Evolutionary conservation across 2,888 invertebrate genomes (phyloP).

Genomic region (Anodontia alba): DNA sequence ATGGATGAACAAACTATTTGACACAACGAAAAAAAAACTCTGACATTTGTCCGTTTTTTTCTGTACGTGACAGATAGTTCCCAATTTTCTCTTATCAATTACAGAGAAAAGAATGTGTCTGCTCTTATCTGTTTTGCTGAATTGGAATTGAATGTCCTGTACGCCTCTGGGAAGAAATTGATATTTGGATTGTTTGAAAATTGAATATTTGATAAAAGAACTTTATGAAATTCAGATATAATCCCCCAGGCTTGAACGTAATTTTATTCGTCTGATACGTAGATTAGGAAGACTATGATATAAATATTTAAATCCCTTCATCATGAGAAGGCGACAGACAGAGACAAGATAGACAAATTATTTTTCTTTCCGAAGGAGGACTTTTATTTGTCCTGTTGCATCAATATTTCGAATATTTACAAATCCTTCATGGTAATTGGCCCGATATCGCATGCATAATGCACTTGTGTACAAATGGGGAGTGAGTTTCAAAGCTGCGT

Average conservation of each 20-base stretch:
- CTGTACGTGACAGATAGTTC: slow-evolving; percentile 5
- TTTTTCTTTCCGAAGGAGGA: background rate
- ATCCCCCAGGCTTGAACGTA: slow-evolving; percentile 15
- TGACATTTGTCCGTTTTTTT: slow-evolving; percentile 10
- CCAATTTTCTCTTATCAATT: slow-evolving; percentile 1
- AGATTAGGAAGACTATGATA: background rate
- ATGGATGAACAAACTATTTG: too few relatives aligned
- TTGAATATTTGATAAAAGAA: slow-evolving; percentile 20
- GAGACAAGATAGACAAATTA: slow-evolving; percentile 8
- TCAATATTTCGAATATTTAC: background rate
- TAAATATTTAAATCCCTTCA: slow-evolving; percentile 15
- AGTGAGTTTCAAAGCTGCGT: too few relatives aligned
- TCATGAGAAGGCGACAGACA: slow-evolving; percentile 13
- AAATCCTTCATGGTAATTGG: background rate
- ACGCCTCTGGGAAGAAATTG: slow-evolving; percentile 14
- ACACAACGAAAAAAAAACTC: background rate
- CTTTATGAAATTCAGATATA: slow-evolving; percentile 20
- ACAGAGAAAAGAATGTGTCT: slow-evolving; percentile 12
- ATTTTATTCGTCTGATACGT: slow-evolving; percentile 18
- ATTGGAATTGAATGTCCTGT: slow-evolving; percentile 17
- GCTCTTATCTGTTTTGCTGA: slow-evolving; percentile 7
- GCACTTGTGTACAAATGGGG: too few relatives aligned
- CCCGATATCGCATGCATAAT: background rate
- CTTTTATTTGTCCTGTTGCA: background rate
- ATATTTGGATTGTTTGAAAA: slow-evolving; percentile 20